Percentiles rank a stretch among this genome's conserved stretches.
These are phyloP conservation scores for Delia radicum DNA, from an alignment of 1,140 invertebrate genomes.

Conservation along the genomic window DNA sequence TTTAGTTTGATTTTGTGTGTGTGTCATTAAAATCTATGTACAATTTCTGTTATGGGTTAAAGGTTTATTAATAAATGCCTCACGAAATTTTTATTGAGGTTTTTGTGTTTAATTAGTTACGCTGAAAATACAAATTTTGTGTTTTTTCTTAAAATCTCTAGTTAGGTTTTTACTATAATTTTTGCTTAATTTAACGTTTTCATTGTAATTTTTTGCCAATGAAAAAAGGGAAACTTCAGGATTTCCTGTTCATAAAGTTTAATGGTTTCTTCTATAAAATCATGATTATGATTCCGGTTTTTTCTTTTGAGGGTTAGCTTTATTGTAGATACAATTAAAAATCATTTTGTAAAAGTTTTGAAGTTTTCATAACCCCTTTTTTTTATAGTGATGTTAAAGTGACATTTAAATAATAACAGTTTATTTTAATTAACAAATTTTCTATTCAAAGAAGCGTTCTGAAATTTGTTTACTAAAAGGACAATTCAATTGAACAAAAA, in stretches of 20 bases:
- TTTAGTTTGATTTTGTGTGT: neutral
- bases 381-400: too few relatives aligned
- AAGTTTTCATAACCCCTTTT: too few relatives aligned
- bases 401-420: constrained; percentile 7
- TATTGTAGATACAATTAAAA: neutral
- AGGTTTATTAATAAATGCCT: neutral
- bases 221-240: neutral
- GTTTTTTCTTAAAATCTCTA: neutral
- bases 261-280: too few relatives aligned
- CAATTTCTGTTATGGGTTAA: neutral
- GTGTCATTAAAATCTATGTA: neutral
- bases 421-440: constrained; percentile 17
- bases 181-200: neutral
- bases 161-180: neutral
- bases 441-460: neutral
- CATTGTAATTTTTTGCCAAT: neutral
- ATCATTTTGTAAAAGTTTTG: too few relatives aligned
- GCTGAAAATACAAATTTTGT: neutral
- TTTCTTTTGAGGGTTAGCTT: too few relatives aligned
- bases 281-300: neutral
- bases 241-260: neutral
- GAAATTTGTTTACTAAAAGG: too few relatives aligned
- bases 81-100: neutral
- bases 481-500: too few relatives aligned
- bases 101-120: neutral